Conservation (phyloP, 2,113 vertebrate species). For the Grammomys surdaster region DNA sequence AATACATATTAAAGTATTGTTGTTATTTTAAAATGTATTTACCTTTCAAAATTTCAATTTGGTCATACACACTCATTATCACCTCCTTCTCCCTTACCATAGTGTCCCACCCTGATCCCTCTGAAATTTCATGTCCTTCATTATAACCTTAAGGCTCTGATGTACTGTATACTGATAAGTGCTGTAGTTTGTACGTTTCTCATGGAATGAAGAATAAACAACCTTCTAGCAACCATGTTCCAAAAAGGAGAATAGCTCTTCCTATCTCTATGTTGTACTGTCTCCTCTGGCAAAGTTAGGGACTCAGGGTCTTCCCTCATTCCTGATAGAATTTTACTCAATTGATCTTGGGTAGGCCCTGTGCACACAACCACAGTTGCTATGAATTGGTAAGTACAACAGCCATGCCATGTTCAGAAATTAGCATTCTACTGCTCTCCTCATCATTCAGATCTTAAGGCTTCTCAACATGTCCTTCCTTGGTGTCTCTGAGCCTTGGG, state of each 20-base stretch:
- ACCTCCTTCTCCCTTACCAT: not conserved
- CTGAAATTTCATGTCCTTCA: not conserved
- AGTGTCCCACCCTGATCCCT: too few relatives aligned
- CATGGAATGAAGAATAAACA: not conserved
- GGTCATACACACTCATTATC: not conserved
- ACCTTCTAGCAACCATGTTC: not conserved
- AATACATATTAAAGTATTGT: not conserved
- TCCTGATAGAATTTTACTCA: not conserved
- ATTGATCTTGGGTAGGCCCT: not conserved
- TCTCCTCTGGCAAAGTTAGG: not conserved
- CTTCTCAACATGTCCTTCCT: not conserved
- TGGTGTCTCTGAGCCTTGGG: not conserved
- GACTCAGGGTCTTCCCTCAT: not conserved
- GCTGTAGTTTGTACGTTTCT: not conserved
- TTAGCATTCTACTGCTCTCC: not conserved
- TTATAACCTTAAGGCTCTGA: not conserved
- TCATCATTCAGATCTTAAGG: not conserved
- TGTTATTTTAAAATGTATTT: not conserved
- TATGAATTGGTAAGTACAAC: not conserved
- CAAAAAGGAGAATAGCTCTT: not conserved
- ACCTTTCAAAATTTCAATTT: not conserved
- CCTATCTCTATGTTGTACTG: not conserved
- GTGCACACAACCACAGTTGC: not conserved
- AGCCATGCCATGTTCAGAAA: not conserved
- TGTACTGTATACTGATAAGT: not conserved